Evolutionary conservation across 2,797 vertebrate species (phyloP).

Genomic region (Sebastes alutus): DNA sequence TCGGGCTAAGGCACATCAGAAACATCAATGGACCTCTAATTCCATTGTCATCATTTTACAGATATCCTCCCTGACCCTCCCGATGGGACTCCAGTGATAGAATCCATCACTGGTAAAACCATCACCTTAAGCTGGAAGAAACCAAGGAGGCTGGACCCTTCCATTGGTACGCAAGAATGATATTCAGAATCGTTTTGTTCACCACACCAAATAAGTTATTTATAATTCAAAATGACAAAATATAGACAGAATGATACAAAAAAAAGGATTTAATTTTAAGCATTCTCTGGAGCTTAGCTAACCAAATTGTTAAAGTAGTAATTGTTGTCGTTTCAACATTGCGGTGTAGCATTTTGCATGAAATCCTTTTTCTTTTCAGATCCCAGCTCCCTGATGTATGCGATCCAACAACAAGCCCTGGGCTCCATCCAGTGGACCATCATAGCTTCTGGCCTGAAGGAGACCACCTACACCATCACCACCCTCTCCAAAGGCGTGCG

Average conservation of each 20-base stretch:
- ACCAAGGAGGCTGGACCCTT: conserved; percentile 91
- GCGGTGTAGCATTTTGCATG: neutral
- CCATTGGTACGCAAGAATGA: conserved; percentile 85
- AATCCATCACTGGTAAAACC: conserved; percentile 90
- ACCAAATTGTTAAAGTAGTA: neutral
- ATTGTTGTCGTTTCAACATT: neutral
- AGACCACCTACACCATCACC: conserved; percentile 85
- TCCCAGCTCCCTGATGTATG: conserved; percentile 88
- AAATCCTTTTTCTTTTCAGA: conserved; percentile 76
- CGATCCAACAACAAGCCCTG: conserved; percentile 94
- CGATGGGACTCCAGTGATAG: conserved; percentile 88
- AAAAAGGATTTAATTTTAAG: neutral
- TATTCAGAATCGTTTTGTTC: neutral
- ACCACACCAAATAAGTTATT: neutral
- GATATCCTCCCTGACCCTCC: conserved; percentile 96
- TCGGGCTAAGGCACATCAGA: neutral
- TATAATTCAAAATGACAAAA: neutral
- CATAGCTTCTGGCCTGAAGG: conserved; percentile 86
- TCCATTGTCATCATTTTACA: conserved; percentile 52
- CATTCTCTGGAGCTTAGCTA: neutral
- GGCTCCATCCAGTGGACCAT: conserved; percentile 94
- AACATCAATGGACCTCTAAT: neutral
- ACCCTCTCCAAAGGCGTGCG: conserved; percentile 89
- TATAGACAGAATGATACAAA: neutral
- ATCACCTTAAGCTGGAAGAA: conserved; percentile 92